A percentile compares a stretch with the other conserved stretches of the same genome.
These are phyloP conservation scores for Apostichopus parvimensis DNA, from an alignment of 35 echinoderm and acorn worm species.

Conservation along the genomic window DNA sequence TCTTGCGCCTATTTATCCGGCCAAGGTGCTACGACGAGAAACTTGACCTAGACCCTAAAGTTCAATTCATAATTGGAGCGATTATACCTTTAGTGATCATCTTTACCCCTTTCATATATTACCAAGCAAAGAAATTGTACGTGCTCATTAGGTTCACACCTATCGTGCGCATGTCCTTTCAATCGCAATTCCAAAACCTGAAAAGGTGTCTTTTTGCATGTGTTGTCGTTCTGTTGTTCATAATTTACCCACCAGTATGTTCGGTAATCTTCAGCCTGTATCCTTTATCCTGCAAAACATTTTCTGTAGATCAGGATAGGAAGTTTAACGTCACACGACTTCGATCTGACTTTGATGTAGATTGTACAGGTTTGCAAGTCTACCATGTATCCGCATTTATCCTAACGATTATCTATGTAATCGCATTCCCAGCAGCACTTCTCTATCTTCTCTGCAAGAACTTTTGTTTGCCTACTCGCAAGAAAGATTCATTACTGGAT, in stretches of 20 bases:
- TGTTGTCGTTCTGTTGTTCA: conserved; percentile 40
- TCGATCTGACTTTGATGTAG: conserved; percentile 48
- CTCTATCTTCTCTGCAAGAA: conserved; percentile 17
- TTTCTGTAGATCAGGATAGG: conserved; percentile 8
- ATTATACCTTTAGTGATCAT: not conserved
- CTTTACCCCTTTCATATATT: not conserved
- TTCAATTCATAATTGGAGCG: conserved; percentile 41
- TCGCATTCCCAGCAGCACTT: conserved; percentile 45
- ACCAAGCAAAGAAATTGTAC: conserved; percentile 9
- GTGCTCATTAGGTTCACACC: not conserved
- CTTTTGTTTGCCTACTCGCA: not conserved
- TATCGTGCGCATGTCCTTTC: not conserved
- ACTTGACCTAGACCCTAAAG: conserved; percentile 33
- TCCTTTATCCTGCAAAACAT: conserved; percentile 26
- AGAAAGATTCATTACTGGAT: not conserved
- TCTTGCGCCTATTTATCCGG: conserved; percentile 28
- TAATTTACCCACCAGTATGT: conserved; percentile 48
- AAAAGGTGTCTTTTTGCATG: not conserved
- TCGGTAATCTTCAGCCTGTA: conserved; percentile 44
- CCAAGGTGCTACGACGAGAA: conserved; percentile 45
- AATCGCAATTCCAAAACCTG: not conserved
- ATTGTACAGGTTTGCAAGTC: not conserved
- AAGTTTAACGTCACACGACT: not conserved
- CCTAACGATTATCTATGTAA: conserved; percentile 24
- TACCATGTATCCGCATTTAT: conserved; percentile 30